A percentile compares a stretch with the other conserved stretches of the same genome.
Conservation (phyloP, 2,113 vertebrate species). For the Amphiprion percula region DNA sequence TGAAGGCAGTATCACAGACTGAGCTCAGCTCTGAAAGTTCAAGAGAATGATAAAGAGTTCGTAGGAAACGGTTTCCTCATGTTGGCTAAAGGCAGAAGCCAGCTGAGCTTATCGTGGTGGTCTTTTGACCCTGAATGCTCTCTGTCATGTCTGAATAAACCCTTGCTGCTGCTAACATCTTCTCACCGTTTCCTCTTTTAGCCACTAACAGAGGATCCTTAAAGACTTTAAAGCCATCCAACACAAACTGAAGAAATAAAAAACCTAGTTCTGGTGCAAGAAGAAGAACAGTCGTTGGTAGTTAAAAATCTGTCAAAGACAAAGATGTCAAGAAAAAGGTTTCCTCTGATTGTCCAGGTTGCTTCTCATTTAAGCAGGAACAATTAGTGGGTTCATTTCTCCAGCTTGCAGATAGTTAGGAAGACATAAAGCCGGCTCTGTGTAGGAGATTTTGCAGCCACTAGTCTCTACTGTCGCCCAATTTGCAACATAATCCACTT, state of each 20-base stretch:
- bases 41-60: slow-evolving; percentile 31
- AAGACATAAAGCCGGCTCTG: slow-evolving; percentile 9
- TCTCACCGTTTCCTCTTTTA: background rate
- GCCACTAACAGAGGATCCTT: background rate
- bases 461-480: slow-evolving; percentile 76
- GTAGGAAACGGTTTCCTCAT: slow-evolving; percentile 63
- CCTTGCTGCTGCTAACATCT: slow-evolving; percentile 2
- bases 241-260: background rate
- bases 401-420: slow-evolving; percentile 10
- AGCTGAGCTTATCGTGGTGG: no score
- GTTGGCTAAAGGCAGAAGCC: slow-evolving; percentile 25
- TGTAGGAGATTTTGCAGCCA: slow-evolving; percentile 47
- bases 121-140: background rate
- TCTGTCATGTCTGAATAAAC: slow-evolving; percentile 4
- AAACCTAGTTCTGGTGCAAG: background rate
- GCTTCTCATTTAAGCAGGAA: background rate
- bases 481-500: slow-evolving; percentile 85
- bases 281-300: background rate
- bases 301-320: background rate
- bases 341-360: slow-evolving; percentile 7
- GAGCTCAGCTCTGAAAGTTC: slow-evolving; percentile 19
- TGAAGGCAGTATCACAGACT: slow-evolving; percentile 4
- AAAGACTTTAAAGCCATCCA: background rate
- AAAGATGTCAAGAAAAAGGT: background rate
- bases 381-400: background rate